Conservation (phyloP, 64 coral and sea anemone genomes). For the Anthopleura sola region DNA sequence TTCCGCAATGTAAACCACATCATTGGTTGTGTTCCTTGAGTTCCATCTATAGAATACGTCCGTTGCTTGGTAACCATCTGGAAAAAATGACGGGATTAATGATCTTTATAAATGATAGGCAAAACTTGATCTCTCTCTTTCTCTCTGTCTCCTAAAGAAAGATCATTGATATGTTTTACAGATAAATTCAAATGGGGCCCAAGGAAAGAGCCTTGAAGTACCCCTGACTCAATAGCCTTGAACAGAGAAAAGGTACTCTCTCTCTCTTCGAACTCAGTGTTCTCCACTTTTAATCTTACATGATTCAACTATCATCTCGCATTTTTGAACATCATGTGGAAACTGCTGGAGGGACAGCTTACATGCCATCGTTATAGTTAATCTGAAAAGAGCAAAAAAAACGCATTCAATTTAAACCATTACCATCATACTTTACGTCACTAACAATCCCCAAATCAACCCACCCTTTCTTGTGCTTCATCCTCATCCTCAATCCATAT, state of each 20-base stretch:
- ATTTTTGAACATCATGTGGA: conserved; percentile 87
- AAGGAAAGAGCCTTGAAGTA: no score
- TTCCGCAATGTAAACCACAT: conserved; percentile 82
- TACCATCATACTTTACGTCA: no score
- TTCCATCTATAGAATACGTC: conserved; percentile 94
- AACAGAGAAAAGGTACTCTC: no score
- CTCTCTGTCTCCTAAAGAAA: no score
- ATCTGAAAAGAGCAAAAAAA: conserved; percentile 33
- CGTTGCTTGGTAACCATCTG: conserved; percentile 88
- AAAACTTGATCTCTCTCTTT: no score
- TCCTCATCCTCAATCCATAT: no score
- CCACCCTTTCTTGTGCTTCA: no score
- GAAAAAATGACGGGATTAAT: not conserved
- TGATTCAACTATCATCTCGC: conserved; percentile 84
- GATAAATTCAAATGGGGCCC: no score
- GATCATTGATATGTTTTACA: no score
- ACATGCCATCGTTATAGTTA: conserved; percentile 94
- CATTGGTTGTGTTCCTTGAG: conserved; percentile 59
- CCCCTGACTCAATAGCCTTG: no score
- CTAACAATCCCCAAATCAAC: no score
- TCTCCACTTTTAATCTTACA: conserved; percentile 52
- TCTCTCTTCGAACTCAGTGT: not conserved
- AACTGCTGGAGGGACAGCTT: conserved; percentile 89
- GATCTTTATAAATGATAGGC: no score
- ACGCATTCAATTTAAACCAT: not conserved